Percentiles rank a stretch among this genome's conserved stretches.
These are phyloP conservation scores for Melitaea cinxia DNA, from an alignment of 1,140 invertebrate genomes.

Conservation along the genomic window DNA sequence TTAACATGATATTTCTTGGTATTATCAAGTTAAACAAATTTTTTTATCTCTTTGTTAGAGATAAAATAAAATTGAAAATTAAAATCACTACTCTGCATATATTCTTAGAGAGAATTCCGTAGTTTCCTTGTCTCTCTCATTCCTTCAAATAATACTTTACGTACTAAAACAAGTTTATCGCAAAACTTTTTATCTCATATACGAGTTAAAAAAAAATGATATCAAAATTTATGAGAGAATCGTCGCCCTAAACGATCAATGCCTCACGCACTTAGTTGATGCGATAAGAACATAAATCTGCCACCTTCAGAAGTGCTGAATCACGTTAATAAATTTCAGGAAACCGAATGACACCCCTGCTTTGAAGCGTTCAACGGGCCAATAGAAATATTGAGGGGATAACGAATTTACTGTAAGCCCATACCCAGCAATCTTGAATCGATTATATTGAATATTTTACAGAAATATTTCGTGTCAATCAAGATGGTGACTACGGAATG, in stretches of 20 bases:
- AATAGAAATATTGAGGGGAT: conserved; percentile 74
- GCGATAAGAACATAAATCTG: conserved; percentile 68
- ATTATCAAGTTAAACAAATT: no score
- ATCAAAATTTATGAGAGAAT: conserved; percentile 21
- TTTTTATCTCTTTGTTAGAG: no score
- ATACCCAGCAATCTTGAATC: conserved; percentile 49
- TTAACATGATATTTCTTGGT: no score
- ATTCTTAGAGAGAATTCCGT: no score
- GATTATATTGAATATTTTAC: conserved; percentile 45
- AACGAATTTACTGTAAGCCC: conserved; percentile 62
- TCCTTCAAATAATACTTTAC: no score
- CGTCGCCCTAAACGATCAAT: conserved; percentile 50
- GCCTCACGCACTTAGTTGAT: conserved; percentile 53
- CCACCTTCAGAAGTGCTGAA: conserved; percentile 64
- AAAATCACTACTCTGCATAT: no score
- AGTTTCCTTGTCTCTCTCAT: no score
- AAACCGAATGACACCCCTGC: conserved; percentile 64
- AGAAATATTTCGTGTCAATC: conserved; percentile 14
- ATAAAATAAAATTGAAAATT: no score
- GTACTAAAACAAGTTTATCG: not conserved
- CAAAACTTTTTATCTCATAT: not conserved
- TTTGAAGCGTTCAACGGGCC: conserved; percentile 65
- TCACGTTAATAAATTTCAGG: conserved; percentile 78
- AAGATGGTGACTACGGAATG: not conserved
- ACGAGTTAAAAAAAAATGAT: conserved; percentile 1